Conservation (phyloP, 2,797 vertebrate species). For the Serranus cabrilla region DNA sequence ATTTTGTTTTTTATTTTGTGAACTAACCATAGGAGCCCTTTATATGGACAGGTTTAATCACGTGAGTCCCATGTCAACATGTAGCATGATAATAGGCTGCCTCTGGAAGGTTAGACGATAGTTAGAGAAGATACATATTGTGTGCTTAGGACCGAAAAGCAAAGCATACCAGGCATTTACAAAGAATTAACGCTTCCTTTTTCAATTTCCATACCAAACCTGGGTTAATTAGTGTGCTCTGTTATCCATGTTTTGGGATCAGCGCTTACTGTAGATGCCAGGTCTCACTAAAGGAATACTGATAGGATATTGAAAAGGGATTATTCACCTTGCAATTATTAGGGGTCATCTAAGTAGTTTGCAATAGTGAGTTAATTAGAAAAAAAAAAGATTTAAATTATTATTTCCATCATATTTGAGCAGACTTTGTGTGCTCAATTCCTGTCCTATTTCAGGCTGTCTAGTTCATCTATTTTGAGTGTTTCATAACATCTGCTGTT, state of each 20-base stretch:
- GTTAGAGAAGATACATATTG: constrained; percentile 80
- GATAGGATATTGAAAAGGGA: not conserved
- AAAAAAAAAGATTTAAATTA: not conserved
- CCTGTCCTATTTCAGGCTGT: not conserved
- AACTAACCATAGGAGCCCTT: constrained; percentile 97
- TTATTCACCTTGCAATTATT: not conserved
- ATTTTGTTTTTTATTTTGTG: constrained; percentile 86
- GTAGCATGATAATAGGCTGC: constrained; percentile 93
- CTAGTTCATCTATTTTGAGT: not conserved
- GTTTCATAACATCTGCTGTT: constrained; percentile 1
- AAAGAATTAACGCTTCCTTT: constrained; percentile 88
- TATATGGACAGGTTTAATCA: constrained; percentile 89
- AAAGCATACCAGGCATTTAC: constrained; percentile 87
- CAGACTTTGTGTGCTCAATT: not conserved
- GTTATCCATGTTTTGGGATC: constrained; percentile 42
- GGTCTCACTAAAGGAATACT: constrained; percentile 78
- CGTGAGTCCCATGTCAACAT: constrained; percentile 87
- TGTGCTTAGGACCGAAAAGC: constrained; percentile 85
- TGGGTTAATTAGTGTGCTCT: constrained; percentile 1
- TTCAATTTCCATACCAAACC: constrained; percentile 7
- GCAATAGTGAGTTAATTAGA: not conserved
- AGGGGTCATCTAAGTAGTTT: not conserved
- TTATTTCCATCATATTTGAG: not conserved
- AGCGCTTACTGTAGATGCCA: constrained; percentile 48
- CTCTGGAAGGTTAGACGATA: constrained; percentile 83